Evolutionary conservation across 1,140 invertebrate species (phyloP), one percentile per base, ranked within the genome.

Genomic region (Sycophaga agraensis): DNA sequence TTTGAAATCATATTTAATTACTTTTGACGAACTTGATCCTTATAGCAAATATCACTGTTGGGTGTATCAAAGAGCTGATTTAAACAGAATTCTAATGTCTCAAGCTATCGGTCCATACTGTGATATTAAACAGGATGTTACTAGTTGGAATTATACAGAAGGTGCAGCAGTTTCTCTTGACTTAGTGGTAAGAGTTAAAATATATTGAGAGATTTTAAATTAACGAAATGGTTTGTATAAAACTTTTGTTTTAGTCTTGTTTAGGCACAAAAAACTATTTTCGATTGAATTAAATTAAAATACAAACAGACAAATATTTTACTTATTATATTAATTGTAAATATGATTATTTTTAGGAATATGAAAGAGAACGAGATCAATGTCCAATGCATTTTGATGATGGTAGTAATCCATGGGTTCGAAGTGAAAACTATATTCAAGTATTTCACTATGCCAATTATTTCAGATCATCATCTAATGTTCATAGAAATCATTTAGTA

Each of bases 311-410:
- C 28, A 31, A 31, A 31, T 31, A 31, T 69, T 74, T 77, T 45
- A n/a, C n/a, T n/a, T n/a, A n/a, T n/a, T n/a, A n/a, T n/a, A n/a
- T n/a, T n/a, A n/a, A n/a, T n/a, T n/a, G n/a, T n/a, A n/a, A n/a
- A n/a, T n/a, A n/a, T n/a, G n/a, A n/a, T n/a, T n/a, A n/a, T 68
- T 62, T 60, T 14, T 49, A 80, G 79, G 79, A 81, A 75, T 81
- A 81, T 14, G 79, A 81, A 61, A 69, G 79, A 67, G 79, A 81
- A 88, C 87, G 88, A 63, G 94, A 97, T 81, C 91, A 93, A 70
- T 97, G 94, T 78, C 94, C 94, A 0, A 94, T 97, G 93, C 87
- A 90, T 74, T 97, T 96, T 75, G 93, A 97, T 71, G 93, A 97
- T 77, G 94, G 94, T 1, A 80, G 83, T 24, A 88, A 97, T 81